Conservation (phyloP, 2,797 vertebrate genomes). For the Gymnoscopelus braueri region DNA sequence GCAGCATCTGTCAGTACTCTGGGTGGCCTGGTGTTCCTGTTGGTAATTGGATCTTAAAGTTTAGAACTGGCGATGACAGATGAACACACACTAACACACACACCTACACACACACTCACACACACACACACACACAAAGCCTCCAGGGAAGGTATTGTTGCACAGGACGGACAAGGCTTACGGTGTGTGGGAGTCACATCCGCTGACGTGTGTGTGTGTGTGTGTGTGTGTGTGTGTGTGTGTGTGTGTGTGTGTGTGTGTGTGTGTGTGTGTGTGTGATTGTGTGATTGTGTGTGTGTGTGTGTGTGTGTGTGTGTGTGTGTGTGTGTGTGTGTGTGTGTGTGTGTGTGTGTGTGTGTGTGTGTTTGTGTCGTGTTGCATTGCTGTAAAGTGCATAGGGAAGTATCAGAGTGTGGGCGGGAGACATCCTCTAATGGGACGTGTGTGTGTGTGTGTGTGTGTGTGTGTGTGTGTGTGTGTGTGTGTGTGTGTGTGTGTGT, state of each 20-base stretch:
- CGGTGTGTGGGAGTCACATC: slow-evolving; percentile 30
- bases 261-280: not conserved
- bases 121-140: slow-evolving; percentile 16
- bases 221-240: slow-evolving; percentile 3
- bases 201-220: slow-evolving; percentile 13
- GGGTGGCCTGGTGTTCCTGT: slow-evolving; percentile 81
- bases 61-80: slow-evolving; percentile 75
- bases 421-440: not conserved
- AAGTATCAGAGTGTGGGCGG: not conserved
- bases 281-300: not conserved
- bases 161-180: slow-evolving; percentile 47
- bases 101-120: slow-evolving; percentile 15
- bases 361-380: not conserved
- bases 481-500: slow-evolving; percentile 10
- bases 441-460: slow-evolving; percentile 8
- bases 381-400: not conserved
- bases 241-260: not conserved
- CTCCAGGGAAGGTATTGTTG: slow-evolving; percentile 37
- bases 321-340: not conserved
- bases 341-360: not conserved
- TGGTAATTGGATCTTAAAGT: slow-evolving; percentile 82
- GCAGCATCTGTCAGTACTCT: slow-evolving; percentile 76
- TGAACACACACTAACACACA: slow-evolving; percentile 47
- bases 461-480: slow-evolving; percentile 8
- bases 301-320: not conserved